Conservation (phyloP, 2,113 vertebrate genomes). For the Puffinus mauretanicus region DNA sequence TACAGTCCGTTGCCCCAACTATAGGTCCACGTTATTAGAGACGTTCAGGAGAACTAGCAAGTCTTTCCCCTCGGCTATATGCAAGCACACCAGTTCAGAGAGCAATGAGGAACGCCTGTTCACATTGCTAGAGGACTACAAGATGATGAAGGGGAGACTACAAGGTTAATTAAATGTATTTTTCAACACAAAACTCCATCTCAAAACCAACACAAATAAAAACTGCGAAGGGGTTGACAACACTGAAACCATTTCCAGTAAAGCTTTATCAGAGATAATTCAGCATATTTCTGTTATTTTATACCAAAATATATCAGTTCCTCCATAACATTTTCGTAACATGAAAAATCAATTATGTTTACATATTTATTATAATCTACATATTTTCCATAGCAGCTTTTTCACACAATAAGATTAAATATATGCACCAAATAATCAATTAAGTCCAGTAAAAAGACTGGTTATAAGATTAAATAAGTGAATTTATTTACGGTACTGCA, state of each 20-base stretch:
- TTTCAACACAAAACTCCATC: not conserved
- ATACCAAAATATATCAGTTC: conserved; percentile 48
- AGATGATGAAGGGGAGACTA: not conserved
- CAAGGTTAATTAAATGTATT: conserved; percentile 3
- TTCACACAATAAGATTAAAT: conserved; percentile 48
- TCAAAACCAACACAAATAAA: conserved; percentile 28
- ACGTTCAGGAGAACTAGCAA: not conserved
- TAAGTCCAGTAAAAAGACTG: conserved; percentile 68
- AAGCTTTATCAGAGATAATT: conserved; percentile 62
- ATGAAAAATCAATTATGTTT: conserved; percentile 19
- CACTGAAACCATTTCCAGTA: conserved; percentile 13
- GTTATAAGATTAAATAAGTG: conserved; percentile 76
- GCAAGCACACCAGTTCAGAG: not conserved
- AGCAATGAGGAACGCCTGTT: not conserved
- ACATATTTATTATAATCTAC: conserved; percentile 42
- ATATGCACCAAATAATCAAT: conserved; percentile 62
- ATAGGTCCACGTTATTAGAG: not conserved
- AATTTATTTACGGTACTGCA: conserved; percentile 74
- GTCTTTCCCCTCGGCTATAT: not conserved
- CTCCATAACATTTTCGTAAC: not conserved
- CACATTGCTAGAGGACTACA: not conserved
- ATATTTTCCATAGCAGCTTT: conserved; percentile 50
- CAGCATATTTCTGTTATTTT: conserved; percentile 40
- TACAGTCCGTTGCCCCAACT: not conserved
- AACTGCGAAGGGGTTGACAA: conserved; percentile 45